Evolutionary conservation across 2,888 invertebrate species (phyloP), one percentile per base, ranked within the genome.

Genomic region (Calameuta filiformis): DNA sequence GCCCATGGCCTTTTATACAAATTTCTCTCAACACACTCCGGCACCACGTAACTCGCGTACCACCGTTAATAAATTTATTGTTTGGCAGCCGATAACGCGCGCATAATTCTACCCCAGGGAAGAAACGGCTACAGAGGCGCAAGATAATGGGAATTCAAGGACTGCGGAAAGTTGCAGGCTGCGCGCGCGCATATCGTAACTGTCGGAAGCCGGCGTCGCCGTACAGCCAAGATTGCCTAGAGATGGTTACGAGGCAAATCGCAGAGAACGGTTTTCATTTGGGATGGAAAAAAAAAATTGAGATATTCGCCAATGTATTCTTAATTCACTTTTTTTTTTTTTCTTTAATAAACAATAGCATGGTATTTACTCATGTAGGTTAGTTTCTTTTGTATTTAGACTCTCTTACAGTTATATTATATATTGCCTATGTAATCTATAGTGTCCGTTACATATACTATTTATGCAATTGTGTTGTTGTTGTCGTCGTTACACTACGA

Each of bases 281-380:
- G 23, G 56, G 23, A 23, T 56, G 23, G 23, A 56, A 56, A 23
- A 0, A 23, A 0, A 56, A 23, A 56, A 6, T 56, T 2, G 23
- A 23, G 23, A 23, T 56, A 23, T 56, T 56, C 9, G 23, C 9
- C 56, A 9, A 56, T 56, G 56, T 56, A 23, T 79, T 79, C 81
- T 85, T 84, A 85, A 83, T 85, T 84, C 81, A 56, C 79, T 81
- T 85, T 85, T 81, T 78, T 82, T 79, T 80, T 73, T 79, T 80
- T 85, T 87, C 87, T 87, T 89, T 89, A 85, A 88, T 90, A 88
- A 90, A 90, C 89, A 90, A 88, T 89, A 88, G 87, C 85, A 84
- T 85, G 83, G 83, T 86, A 87, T 88, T 88, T 85, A 82, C 86
- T 88, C 87, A 87, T 85, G 85, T 85, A 87, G 84, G 88, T 91